Evolutionary conservation across 2,888 invertebrate genomes (phyloP).

Genomic region (Rhamphomyia laevipes): DNA sequence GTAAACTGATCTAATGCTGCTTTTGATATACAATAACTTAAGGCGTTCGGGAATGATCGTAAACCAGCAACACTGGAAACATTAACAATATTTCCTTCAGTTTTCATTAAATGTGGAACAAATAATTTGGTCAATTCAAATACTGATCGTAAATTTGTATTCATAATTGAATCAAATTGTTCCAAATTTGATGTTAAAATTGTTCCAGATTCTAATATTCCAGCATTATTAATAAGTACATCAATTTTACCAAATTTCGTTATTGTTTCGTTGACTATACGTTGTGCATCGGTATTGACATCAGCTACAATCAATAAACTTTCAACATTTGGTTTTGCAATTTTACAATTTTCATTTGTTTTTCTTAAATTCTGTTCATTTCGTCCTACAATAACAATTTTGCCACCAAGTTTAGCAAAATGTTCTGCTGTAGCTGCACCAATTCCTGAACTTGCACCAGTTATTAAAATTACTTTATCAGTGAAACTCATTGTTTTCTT

Average conservation of each 20-base stretch:
- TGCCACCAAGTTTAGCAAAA: conserved; percentile 48
- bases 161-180: conserved; percentile 75
- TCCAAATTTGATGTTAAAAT: conserved; percentile 69
- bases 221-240: conserved; percentile 77
- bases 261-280: conserved; percentile 56
- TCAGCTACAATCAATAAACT: conserved; percentile 45
- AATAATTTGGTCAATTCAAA: conserved; percentile 70
- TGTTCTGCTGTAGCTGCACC: conserved; percentile 52
- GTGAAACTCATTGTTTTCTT: background rate
- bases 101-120: conserved; percentile 63
- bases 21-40: conserved; percentile 87
- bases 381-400: conserved; percentile 49
- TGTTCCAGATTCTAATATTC: conserved; percentile 59
- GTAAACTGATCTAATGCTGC: conserved; percentile 90
- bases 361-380: conserved; percentile 50
- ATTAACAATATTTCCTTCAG: conserved; percentile 79
- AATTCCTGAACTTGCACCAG: conserved; percentile 57
- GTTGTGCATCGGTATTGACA: conserved; percentile 51
- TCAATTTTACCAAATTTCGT: conserved; percentile 57
- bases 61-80: conserved; percentile 86
- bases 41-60: conserved; percentile 73
- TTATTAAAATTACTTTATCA: conserved; percentile 39
- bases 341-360: conserved; percentile 43
- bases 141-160: conserved; percentile 67
- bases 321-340: conserved; percentile 35